Conservation (phyloP, 2,888 invertebrate genomes). For the Agrochola circellaris region DNA sequence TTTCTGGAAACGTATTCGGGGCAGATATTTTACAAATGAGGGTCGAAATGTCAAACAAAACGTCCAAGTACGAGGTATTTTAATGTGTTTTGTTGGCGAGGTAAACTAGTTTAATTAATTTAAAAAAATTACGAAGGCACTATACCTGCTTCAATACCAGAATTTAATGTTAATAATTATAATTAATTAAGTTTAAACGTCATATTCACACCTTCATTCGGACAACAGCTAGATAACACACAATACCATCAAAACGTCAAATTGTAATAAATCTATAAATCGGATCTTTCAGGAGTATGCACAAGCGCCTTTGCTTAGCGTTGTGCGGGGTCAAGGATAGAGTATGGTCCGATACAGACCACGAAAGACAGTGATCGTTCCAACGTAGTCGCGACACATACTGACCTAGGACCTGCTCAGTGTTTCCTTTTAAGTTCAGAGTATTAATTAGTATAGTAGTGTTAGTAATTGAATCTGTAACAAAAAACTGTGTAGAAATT, state of each 20-base stretch:
- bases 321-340: too few relatives aligned
- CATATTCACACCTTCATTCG: background rate
- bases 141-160: background rate
- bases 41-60: constrained; percentile 50
- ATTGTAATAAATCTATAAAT: background rate
- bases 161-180: background rate
- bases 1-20: constrained; percentile 47
- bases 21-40: constrained; percentile 36
- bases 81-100: constrained; percentile 38
- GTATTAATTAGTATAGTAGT: too few relatives aligned
- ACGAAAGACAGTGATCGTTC: too few relatives aligned
- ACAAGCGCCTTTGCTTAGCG: too few relatives aligned
- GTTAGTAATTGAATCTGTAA: too few relatives aligned
- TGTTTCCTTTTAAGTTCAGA: too few relatives aligned
- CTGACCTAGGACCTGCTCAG: too few relatives aligned
- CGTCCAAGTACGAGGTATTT: constrained; percentile 29
- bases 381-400: too few relatives aligned
- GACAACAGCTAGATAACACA: background rate
- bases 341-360: too few relatives aligned
- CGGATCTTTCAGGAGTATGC: too few relatives aligned
- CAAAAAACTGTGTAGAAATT: too few relatives aligned
- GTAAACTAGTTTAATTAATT: constrained; percentile 42
- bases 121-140: constrained; percentile 10
- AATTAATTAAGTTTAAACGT: background rate
- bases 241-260: background rate